These are phyloP conservation scores for Sturnira hondurensis DNA, from an alignment of 2,113 vertebrate genomes.

Conservation along the genomic window DNA sequence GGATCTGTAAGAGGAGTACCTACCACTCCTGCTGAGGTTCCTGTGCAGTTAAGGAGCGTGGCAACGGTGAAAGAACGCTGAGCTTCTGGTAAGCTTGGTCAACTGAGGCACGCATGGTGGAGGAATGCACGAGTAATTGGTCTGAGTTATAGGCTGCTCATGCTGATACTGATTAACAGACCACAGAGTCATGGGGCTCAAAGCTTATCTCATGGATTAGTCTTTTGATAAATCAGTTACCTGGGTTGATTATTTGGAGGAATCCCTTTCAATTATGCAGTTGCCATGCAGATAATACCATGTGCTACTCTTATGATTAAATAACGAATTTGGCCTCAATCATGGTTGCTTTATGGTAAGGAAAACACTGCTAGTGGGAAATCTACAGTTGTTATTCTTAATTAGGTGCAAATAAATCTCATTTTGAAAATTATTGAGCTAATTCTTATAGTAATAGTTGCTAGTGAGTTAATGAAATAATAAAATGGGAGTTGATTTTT, in stretches of 20 bases:
- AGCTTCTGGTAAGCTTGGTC: not conserved
- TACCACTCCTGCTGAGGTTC: not conserved
- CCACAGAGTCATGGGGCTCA: not conserved
- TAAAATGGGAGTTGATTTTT: not conserved
- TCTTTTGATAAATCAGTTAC: not conserved
- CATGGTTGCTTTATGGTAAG: not conserved
- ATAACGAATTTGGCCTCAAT: not conserved
- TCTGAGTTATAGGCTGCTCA: not conserved
- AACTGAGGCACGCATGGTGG: not conserved
- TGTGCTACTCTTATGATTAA: not conserved
- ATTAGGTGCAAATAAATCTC: constrained; percentile 36
- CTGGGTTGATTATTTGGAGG: not conserved
- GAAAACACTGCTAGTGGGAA: not conserved
- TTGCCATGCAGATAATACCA: not conserved
- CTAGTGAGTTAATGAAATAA: constrained; percentile 42
- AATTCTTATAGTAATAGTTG: constrained; percentile 32
- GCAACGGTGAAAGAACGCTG: not conserved
- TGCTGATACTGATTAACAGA: not conserved
- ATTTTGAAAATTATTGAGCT: constrained; percentile 35
- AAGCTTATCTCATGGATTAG: not conserved
- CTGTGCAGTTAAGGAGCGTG: not conserved
- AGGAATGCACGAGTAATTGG: not conserved
- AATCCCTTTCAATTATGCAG: not conserved
- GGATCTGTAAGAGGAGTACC: not conserved
- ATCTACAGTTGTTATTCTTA: constrained; percentile 30